Conservation (phyloP, 1,140 invertebrate species). For the Acyrthosiphon pisum region DNA sequence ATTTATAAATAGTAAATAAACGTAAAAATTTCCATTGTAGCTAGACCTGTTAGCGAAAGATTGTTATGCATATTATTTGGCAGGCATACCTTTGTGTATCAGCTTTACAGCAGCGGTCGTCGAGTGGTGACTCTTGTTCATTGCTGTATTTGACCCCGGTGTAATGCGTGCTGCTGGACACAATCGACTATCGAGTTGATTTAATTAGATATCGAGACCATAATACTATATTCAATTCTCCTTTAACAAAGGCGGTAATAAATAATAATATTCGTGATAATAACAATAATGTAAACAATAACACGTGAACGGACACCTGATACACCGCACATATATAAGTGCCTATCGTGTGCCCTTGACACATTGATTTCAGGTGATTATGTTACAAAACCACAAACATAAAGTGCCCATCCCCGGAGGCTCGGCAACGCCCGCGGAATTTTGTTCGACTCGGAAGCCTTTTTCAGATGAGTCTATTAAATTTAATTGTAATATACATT, state of each 20-base stretch:
- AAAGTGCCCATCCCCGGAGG: constrained; percentile 27
- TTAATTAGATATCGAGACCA: constrained; percentile 1
- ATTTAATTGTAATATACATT: not conserved
- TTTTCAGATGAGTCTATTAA: not conserved
- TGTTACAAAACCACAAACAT: not conserved
- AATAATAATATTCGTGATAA: not conserved
- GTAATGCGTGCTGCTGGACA: not conserved
- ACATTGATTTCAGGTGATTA: not conserved
- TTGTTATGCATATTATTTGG: not conserved
- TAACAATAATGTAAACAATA: constrained; percentile 37
- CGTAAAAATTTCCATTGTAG: not conserved
- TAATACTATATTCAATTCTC: not conserved
- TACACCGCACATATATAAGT: not conserved
- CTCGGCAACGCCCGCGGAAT: not conserved
- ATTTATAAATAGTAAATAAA: not conserved
- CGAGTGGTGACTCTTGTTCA: not conserved
- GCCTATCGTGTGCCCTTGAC: not conserved
- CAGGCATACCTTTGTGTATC: not conserved
- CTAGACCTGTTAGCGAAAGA: not conserved
- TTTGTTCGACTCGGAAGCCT: not conserved
- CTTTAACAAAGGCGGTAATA: not conserved
- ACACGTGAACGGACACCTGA: constrained; percentile 5
- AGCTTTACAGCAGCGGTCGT: not conserved
- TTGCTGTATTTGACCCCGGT: not conserved
- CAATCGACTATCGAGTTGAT: constrained; percentile 32